Percentiles rank a stretch among this genome's conserved stretches.
Evolutionary conservation across 2,888 invertebrate species (phyloP).

Genomic region (Chalcis sispes): DNA sequence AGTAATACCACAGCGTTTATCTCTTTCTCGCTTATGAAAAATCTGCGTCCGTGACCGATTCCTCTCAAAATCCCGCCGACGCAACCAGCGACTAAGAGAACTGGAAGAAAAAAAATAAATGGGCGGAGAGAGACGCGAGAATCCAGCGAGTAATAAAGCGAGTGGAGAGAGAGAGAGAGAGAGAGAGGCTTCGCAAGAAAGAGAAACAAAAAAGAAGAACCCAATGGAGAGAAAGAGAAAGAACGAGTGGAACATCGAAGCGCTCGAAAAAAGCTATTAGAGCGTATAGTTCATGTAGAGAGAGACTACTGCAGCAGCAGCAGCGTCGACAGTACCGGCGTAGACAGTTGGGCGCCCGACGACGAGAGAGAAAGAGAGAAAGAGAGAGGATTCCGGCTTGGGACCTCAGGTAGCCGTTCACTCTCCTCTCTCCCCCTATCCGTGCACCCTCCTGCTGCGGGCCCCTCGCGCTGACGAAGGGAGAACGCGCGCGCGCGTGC

Average conservation of each 20-base stretch:
- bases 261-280: no score
- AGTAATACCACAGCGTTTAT: conserved; percentile 43
- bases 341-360: conserved; percentile 71
- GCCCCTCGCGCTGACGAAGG: conserved; percentile 25
- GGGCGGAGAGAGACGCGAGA: conserved; percentile 1
- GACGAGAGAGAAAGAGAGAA: conserved; percentile 17
- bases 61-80: conserved; percentile 43
- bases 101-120: conserved; percentile 11
- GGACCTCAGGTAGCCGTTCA: conserved; percentile 61
- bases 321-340: conserved; percentile 28
- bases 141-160: conserved; percentile 30
- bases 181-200: conserved; percentile 49
- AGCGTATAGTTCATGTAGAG: conserved; percentile 29
- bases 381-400: conserved; percentile 59
- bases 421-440: conserved; percentile 21
- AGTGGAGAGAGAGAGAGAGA: conserved; percentile 41
- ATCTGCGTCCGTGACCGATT: conserved; percentile 25
- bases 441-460: conserved; percentile 52
- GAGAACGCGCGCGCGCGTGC: conserved; percentile 25
- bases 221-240: no score
- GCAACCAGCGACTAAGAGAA: conserved; percentile 21
- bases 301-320: conserved; percentile 31
- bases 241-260: conserved; percentile 44
- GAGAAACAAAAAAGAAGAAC: conserved; percentile 49
- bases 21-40: background rate